These are phyloP conservation scores for Parapristionchus giblindavisi DNA, from an alignment of 2,888 invertebrate genomes.

Conservation along the genomic window DNA sequence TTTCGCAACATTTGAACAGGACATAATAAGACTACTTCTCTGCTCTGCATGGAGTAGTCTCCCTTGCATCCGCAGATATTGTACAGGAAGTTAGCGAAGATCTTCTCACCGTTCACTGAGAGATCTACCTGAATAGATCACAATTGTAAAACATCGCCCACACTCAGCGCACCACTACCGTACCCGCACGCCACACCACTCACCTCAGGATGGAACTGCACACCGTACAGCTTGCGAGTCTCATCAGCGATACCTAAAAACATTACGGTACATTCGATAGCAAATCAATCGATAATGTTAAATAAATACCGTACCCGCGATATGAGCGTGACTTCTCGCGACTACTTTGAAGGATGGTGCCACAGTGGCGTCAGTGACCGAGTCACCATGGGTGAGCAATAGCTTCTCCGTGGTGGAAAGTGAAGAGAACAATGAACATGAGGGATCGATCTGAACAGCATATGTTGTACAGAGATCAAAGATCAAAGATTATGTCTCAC, in stretches of 20 bases:
- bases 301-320: conserved; percentile 69
- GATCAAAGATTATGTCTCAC: neutral
- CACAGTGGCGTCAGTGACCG: conserved; percentile 81
- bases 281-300: neutral
- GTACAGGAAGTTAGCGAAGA: conserved; percentile 92
- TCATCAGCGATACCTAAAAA: conserved; percentile 85
- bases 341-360: conserved; percentile 88
- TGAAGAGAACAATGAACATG: conserved; percentile 85
- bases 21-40: neutral
- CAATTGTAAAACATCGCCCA: neutral
- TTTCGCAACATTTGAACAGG: too few species aligned
- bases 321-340: conserved; percentile 75
- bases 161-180: neutral
- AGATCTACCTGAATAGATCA: conserved; percentile 20
- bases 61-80: conserved; percentile 82
- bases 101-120: conserved; percentile 72
- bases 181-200: neutral
- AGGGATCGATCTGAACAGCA: conserved; percentile 80
- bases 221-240: conserved; percentile 87
- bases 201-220: conserved; percentile 99
- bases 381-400: conserved; percentile 95
- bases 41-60: conserved; percentile 53
- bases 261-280: neutral
- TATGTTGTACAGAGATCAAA: neutral
- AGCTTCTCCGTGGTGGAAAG: conserved; percentile 70